These are phyloP conservation scores for Lochmaea crataegi DNA, from an alignment of 2,888 invertebrate genomes.

Conservation along the genomic window DNA sequence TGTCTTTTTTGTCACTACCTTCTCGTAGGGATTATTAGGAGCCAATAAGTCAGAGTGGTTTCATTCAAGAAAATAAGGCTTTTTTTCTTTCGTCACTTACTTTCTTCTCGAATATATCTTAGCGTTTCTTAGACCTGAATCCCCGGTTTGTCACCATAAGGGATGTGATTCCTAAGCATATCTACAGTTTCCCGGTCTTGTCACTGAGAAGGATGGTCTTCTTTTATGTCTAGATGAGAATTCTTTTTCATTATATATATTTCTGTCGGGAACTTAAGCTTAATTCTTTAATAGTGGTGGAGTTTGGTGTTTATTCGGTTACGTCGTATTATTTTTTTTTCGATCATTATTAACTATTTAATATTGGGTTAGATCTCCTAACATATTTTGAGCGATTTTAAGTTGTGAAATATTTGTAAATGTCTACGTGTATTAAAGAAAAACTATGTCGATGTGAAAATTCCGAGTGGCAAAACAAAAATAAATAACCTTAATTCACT, in stretches of 20 bases:
- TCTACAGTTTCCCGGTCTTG: slow-evolving; percentile 3
- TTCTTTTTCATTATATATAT: slow-evolving; percentile 11
- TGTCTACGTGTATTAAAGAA: no score
- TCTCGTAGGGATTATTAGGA: slow-evolving; percentile 16
- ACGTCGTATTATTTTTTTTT: no score
- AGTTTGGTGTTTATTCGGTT: neutral
- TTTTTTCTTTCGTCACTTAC: slow-evolving; percentile 18
- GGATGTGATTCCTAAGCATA: slow-evolving; percentile 10
- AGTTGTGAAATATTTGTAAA: no score
- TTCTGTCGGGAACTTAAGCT: neutral
- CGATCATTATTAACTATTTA: no score
- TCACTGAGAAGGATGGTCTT: neutral
- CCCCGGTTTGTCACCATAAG: slow-evolving; percentile 10
- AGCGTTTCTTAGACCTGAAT: neutral
- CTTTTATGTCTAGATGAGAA: slow-evolving; percentile 1
- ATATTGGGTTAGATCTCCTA: no score
- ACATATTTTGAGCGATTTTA: no score
- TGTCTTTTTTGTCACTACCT: slow-evolving; percentile 7
- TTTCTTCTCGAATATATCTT: slow-evolving; percentile 6
- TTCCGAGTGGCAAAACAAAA: no score
- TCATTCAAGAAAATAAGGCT: slow-evolving; percentile 15
- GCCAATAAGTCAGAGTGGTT: slow-evolving; percentile 29
- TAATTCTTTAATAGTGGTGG: neutral
- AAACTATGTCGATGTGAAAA: no score
- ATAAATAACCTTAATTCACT: no score